These are phyloP conservation scores for Aurelia aurita DNA, from an alignment of 30 jellyfish, hydroid and myxozoan genomes.

Conservation along the genomic window DNA sequence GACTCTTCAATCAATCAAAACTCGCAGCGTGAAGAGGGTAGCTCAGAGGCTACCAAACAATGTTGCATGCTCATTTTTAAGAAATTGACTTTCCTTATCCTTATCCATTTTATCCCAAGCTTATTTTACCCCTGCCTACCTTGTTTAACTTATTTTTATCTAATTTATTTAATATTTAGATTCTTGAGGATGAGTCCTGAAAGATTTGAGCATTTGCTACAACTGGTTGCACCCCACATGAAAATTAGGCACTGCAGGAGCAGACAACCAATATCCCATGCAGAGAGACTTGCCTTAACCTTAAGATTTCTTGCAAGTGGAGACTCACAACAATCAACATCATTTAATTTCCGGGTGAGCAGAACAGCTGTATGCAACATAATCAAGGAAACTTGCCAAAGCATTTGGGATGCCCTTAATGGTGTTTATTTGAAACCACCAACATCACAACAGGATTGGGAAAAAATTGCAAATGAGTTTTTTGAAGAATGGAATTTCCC, in stretches of 20 bases:
- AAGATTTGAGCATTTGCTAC: constrained; percentile 38
- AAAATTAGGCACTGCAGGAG: constrained; percentile 34
- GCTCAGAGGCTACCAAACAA: too few relatives aligned
- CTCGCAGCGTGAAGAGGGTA: too few relatives aligned
- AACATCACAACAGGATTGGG: too few relatives aligned
- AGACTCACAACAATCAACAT: constrained; percentile 15
- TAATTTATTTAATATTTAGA: neutral
- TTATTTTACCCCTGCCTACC: neutral
- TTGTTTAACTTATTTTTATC: neutral
- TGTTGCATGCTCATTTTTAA: too few relatives aligned
- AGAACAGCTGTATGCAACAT: neutral
- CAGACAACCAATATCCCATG: constrained; percentile 21
- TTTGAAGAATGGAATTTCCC: too few relatives aligned
- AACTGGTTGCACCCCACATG: constrained; percentile 35
- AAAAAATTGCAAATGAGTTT: too few relatives aligned
- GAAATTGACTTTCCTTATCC: neutral
- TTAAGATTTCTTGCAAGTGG: constrained; percentile 39
- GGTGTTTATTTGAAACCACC: too few relatives aligned
- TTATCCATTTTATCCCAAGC: neutral
- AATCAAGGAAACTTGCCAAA: too few relatives aligned
- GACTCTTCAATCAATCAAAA: too few relatives aligned
- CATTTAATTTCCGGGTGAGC: constrained; percentile 5
- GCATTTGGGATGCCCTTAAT: too few relatives aligned
- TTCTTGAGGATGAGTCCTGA: constrained; percentile 43
- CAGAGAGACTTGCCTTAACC: constrained; percentile 49